A percentile compares a stretch with the other conserved stretches of the same genome.
phyloP scores from a whole-genome alignment of 2,888 invertebrate genomes.

The Branchellion lobata region DNA sequence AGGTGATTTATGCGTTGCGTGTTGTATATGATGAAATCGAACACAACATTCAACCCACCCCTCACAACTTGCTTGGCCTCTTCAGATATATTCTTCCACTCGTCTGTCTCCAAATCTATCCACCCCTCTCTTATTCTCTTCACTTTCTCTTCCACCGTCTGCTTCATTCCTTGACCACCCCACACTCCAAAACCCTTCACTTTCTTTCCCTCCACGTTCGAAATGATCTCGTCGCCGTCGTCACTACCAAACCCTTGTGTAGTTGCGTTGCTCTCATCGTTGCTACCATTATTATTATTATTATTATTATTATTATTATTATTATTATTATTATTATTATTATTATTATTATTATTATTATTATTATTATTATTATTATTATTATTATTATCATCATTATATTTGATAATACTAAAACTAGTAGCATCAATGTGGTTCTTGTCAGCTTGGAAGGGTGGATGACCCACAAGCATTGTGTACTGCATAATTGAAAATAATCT shows the following conservation, averaged over 20 bases:
- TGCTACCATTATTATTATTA: too few relatives aligned
- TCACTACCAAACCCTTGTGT: neutral
- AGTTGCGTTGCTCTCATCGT: slow-evolving; percentile 61
- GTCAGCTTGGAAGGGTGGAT: slow-evolving; percentile 77
- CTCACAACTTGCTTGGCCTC: slow-evolving; percentile 76
- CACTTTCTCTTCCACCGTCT: slow-evolving; percentile 67
- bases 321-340: too few relatives aligned
- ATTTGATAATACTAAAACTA: too few relatives aligned
- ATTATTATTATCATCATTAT: too few relatives aligned
- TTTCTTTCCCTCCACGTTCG: too few relatives aligned
- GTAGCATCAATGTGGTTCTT: too few relatives aligned
- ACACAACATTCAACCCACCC: slow-evolving; percentile 64
- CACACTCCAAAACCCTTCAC: too few relatives aligned
- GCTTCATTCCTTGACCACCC: neutral
- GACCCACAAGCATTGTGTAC: slow-evolving; percentile 82
- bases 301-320: too few relatives aligned
- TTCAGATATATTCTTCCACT: slow-evolving; percentile 74
- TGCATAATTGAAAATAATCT: slow-evolving; percentile 54
- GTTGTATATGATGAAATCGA: too few relatives aligned
- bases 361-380: too few relatives aligned
- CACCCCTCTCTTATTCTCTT: slow-evolving; percentile 77
- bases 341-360: too few relatives aligned
- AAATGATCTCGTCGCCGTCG: neutral
- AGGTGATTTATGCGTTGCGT: too few relatives aligned
- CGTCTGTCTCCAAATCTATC: slow-evolving; percentile 73